Conservation (phyloP, 2,797 vertebrate species). For the Pantherophis vulpinus region DNA sequence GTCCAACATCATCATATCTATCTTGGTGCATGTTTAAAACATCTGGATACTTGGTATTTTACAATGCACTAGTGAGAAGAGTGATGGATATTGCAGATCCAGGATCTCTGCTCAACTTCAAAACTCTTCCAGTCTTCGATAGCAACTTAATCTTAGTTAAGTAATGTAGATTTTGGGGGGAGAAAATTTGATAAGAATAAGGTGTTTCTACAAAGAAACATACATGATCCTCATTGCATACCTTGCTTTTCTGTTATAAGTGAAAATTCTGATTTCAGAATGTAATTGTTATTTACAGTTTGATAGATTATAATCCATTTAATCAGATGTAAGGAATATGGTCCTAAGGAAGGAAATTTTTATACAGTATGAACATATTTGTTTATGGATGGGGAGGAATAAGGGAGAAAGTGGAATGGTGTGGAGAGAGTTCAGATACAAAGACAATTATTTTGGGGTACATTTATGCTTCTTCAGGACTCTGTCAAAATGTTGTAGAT, state of each 20-base stretch:
- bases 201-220: neutral
- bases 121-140: neutral
- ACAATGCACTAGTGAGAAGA: neutral
- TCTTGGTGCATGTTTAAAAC: neutral
- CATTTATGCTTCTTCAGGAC: neutral
- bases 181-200: neutral
- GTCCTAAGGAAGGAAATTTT: neutral
- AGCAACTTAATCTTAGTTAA: neutral
- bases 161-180: neutral
- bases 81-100: neutral
- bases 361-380: neutral
- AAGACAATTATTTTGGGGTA: neutral
- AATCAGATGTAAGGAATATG: neutral
- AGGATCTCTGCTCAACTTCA: neutral
- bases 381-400: neutral
- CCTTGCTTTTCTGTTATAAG: neutral
- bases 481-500: neutral
- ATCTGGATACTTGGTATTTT: constrained; percentile 15
- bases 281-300: neutral
- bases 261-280: neutral
- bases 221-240: neutral
- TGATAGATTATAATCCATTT: neutral
- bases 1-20: neutral
- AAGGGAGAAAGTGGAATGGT: neutral
- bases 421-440: neutral